Evolutionary conservation across 2,888 invertebrate genomes (phyloP), one percentile per base, ranked within the genome.

Genomic region (Cordilura impudica): DNA sequence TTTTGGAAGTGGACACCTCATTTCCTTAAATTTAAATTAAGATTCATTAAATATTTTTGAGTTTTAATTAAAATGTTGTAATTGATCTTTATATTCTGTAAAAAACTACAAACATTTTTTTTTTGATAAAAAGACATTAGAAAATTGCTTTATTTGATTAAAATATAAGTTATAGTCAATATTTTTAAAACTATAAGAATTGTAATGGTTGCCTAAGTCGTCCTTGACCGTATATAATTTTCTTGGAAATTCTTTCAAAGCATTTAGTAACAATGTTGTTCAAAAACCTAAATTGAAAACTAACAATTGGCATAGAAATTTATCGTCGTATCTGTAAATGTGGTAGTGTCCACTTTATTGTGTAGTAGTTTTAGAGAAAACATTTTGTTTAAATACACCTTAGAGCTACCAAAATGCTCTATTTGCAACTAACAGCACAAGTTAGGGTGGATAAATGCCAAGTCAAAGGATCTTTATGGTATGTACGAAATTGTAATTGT

Each of bases 401-500:
- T 53, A 51, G 19, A 70, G 65, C 58, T 18, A 35, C 10, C 45
- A 43, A 56, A 56, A 10, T 56, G 14, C 31, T 39, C 19, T 7
- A 16, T 16, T 47, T 31, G 35, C 56, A 65, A 65, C 19, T 51
- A 39, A 5, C 35, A 49, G 18, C 10, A 31, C 49, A 35, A 31
- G 4, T 47, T 35, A 35, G 21, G 56, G 47, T 49, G 35, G 29
- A 35, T 47, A 45, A 60, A n/a, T 23, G 43, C 26, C 23, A 4
- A 6, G 16, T 43, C 39, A 71, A 60, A 58, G 65, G 53, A 71
- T 39, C 61, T 51, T 51, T 51, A 60, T 45, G 51, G 43, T 60
- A 4, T 65, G 23, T 18, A 51, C n/a, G 47, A 51, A 65, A 65
- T 31, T 70, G 58, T 74, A 78, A 78, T 70, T 78, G 47, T 74